Conservation (phyloP, 2,113 vertebrate species). For the Seriola quinqueradiata region DNA sequence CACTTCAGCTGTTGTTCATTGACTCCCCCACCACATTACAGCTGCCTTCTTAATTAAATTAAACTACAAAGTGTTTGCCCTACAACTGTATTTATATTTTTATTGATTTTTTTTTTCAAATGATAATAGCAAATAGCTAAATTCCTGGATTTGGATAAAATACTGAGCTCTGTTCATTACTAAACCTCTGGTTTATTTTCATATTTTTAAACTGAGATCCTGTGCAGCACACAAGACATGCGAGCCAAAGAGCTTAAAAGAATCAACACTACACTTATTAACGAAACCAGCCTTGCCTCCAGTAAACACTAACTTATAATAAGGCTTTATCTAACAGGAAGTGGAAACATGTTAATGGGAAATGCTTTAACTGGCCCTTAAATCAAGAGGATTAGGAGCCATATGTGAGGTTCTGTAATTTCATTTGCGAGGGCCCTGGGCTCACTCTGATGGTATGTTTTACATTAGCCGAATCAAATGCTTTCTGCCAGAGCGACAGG, state of each 20-base stretch:
- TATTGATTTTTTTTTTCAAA: not conserved
- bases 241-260: conserved; percentile 27
- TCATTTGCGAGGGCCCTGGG: conserved; percentile 64
- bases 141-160: not conserved
- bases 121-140: too few relatives aligned
- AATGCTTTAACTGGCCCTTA: conserved; percentile 75
- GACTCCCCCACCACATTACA: too few relatives aligned
- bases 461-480: conserved; percentile 68
- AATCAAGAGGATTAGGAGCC: conserved; percentile 79
- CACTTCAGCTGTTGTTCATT: too few relatives aligned
- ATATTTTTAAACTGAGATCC: not conserved
- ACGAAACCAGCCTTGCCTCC: conserved; percentile 40
- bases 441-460: conserved; percentile 62
- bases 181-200: conserved; percentile 13
- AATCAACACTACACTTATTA: conserved; percentile 23
- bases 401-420: conserved; percentile 77
- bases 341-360: conserved; percentile 72
- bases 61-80: not conserved
- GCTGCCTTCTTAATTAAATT: too few relatives aligned
- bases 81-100: not conserved
- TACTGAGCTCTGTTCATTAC: not conserved
- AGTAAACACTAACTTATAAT: conserved; percentile 48
- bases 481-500: conserved; percentile 34
- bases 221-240: not conserved
- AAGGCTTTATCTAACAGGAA: conserved; percentile 68